phyloP scores from a whole-genome alignment of 2,113 vertebrate species.

The Tragelaphus scriptus region DNA sequence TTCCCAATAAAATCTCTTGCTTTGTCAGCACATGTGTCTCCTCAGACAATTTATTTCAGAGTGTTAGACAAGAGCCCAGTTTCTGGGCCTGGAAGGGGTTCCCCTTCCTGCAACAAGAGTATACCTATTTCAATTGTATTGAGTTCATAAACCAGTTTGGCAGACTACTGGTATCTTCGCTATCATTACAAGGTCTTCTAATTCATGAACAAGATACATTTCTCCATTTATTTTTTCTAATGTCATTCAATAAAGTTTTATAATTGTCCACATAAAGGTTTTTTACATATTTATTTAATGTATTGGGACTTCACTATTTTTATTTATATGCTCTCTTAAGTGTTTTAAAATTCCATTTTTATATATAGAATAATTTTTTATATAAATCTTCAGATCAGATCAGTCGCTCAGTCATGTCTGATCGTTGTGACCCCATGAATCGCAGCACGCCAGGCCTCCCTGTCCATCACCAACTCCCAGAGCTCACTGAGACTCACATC shows the following conservation, averaged over 20 bases:
- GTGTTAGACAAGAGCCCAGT: not conserved
- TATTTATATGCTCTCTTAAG: not conserved
- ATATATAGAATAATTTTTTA: not conserved
- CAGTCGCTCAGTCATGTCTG: too few species aligned
- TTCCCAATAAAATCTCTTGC: not conserved
- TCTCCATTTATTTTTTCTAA: not conserved
- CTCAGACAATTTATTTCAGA: not conserved
- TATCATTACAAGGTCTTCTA: not conserved
- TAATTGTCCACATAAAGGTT: not conserved
- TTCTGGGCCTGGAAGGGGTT: not conserved
- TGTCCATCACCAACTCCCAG: too few species aligned
- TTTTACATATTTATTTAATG: not conserved
- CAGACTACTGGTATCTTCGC: not conserved
- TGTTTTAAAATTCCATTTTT: not conserved
- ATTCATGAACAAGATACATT: not conserved
- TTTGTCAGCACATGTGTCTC: not conserved
- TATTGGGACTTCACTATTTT: not conserved
- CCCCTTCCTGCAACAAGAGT: not conserved
- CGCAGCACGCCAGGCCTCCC: too few species aligned
- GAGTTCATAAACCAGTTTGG: not conserved
- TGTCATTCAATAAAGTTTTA: not conserved
- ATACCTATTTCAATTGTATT: not conserved
- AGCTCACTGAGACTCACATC: too few species aligned
- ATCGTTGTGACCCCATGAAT: too few species aligned
- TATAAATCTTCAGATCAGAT: not conserved